phyloP scores from a whole-genome alignment of 2,113 vertebrate genomes.

The Melanotaenia duboulayi region DNA sequence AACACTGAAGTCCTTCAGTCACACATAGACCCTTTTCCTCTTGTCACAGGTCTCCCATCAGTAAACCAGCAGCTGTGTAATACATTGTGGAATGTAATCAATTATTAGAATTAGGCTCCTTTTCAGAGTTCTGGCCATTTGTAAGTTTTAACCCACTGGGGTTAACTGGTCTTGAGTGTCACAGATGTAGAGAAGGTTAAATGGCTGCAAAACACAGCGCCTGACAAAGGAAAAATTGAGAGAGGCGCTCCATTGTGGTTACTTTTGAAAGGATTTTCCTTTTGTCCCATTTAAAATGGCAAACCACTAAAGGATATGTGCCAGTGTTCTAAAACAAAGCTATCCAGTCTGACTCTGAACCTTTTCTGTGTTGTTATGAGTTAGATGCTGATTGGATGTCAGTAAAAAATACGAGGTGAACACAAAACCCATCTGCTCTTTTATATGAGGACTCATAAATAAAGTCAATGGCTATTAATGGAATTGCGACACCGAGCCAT shows the following conservation, averaged over 20 bases:
- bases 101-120: slow-evolving; percentile 51
- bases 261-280: slow-evolving; percentile 69
- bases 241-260: slow-evolving; percentile 60
- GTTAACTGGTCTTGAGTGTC: slow-evolving; percentile 74
- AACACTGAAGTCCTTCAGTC: slow-evolving; percentile 60
- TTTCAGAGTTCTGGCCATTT: slow-evolving; percentile 47
- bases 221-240: slow-evolving; percentile 62
- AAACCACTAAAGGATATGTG: slow-evolving; percentile 66
- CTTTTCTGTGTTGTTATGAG: slow-evolving; percentile 40
- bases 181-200: slow-evolving; percentile 59
- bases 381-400: slow-evolving; percentile 62
- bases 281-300: slow-evolving; percentile 71
- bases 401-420: slow-evolving; percentile 52
- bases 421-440: slow-evolving; percentile 54
- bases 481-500: background rate
- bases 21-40: slow-evolving; percentile 14
- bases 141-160: slow-evolving; percentile 55
- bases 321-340: slow-evolving; percentile 62
- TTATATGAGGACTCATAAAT: slow-evolving; percentile 47
- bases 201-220: slow-evolving; percentile 53
- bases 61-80: slow-evolving; percentile 62
- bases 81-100: slow-evolving; percentile 58
- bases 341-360: slow-evolving; percentile 59
- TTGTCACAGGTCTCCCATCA: slow-evolving; percentile 9
- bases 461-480: slow-evolving; percentile 24